Percentiles rank a stretch among this genome's conserved stretches.
Evolutionary conservation across 2,888 invertebrate species (phyloP).

Genomic region (Xylophagus ater): DNA sequence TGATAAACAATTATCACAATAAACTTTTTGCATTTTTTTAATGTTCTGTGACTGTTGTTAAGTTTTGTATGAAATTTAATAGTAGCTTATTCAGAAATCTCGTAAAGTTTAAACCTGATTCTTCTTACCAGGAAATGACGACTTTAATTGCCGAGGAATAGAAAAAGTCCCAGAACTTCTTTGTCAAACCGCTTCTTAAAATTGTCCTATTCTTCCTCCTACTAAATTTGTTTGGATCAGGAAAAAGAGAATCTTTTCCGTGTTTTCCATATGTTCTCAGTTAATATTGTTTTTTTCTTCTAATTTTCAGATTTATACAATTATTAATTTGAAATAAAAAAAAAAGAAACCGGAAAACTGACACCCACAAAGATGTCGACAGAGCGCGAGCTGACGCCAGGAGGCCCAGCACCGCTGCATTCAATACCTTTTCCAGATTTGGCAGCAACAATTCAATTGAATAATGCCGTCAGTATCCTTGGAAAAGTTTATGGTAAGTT

Average conservation of each 20-base stretch:
- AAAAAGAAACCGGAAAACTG: conserved; percentile 26
- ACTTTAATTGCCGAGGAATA: too few relatives aligned
- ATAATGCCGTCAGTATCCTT: conserved; percentile 44
- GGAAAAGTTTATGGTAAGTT: conserved; percentile 44
- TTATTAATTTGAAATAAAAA: not conserved
- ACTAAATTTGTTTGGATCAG: not conserved
- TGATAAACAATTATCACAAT: too few relatives aligned
- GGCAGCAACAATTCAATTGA: conserved; percentile 40
- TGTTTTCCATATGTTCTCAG: conserved; percentile 17
- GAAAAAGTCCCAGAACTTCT: too few relatives aligned
- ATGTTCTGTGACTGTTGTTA: too few relatives aligned
- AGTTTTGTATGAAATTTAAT: too few relatives aligned
- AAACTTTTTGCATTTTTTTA: too few relatives aligned
- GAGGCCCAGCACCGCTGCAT: conserved; percentile 41
- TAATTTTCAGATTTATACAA: conserved; percentile 9
- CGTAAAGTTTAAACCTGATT: too few relatives aligned
- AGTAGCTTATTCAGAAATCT: too few relatives aligned
- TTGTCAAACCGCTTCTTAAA: too few relatives aligned
- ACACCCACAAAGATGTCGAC: conserved; percentile 45
- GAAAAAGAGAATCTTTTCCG: not conserved
- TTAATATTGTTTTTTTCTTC: conserved; percentile 16
- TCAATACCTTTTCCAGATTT: conserved; percentile 43
- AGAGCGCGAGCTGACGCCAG: conserved; percentile 45
- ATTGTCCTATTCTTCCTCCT: too few relatives aligned
- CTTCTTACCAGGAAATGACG: not conserved